These are phyloP conservation scores for Peromyscus californicus DNA, from an alignment of 2,113 vertebrate species.

Conservation along the genomic window DNA sequence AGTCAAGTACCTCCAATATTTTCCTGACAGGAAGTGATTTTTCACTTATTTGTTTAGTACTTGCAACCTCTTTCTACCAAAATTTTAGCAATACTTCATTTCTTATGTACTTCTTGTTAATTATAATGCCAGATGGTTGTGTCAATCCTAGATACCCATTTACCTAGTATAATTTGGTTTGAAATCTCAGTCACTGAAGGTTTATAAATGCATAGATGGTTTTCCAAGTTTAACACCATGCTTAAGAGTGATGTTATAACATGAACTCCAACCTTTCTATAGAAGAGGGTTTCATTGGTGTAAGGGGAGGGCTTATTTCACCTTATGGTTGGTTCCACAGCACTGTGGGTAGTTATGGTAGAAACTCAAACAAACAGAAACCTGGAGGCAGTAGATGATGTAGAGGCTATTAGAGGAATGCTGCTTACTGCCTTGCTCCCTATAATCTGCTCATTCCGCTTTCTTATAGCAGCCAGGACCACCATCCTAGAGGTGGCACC, in stretches of 20 bases:
- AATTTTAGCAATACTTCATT: neutral
- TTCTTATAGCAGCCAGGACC: neutral
- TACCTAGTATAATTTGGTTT: slow-evolving; percentile 10
- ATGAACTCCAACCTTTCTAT: neutral
- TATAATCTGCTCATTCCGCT: neutral
- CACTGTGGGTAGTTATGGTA: no score
- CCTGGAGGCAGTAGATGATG: neutral
- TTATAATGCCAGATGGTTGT: neutral
- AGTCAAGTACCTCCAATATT: neutral
- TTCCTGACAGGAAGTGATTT: neutral
- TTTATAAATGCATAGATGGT: neutral
- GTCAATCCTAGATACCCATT: neutral
- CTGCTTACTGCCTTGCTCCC: neutral
- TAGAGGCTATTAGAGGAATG: neutral
- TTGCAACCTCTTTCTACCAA: neutral
- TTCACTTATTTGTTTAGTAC: neutral
- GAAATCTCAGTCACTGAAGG: slow-evolving; percentile 1
- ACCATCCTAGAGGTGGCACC: neutral
- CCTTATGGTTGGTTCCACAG: neutral
- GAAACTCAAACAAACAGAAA: neutral
- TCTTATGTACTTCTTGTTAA: neutral
- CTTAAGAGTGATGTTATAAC: neutral
- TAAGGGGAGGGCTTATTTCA: neutral
- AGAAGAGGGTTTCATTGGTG: neutral
- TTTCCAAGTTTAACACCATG: slow-evolving; percentile 7